Evolutionary conservation across 2,113 vertebrate genomes (phyloP).

Genomic region (Hiodon tergisus): DNA sequence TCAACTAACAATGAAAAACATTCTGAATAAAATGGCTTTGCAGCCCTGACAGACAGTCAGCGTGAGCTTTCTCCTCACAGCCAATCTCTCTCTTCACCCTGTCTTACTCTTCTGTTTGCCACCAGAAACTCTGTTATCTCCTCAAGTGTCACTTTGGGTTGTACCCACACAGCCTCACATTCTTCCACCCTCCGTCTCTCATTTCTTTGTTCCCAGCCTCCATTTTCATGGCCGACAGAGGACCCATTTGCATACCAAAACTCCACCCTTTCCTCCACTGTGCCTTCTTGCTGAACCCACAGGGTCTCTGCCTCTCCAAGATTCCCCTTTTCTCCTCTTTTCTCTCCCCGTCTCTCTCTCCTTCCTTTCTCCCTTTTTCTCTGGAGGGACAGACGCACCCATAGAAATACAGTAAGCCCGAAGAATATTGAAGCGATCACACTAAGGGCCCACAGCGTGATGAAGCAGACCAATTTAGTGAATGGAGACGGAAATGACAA

Average conservation of each 20-base stretch:
- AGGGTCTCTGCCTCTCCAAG: conserved; percentile 18
- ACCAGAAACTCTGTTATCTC: conserved; percentile 42
- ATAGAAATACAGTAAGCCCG: conserved; percentile 41
- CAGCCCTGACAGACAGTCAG: not conserved
- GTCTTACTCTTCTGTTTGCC: conserved; percentile 8
- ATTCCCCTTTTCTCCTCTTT: not conserved
- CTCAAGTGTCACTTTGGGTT: conserved; percentile 37
- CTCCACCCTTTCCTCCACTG: conserved; percentile 39
- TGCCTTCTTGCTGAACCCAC: conserved; percentile 29
- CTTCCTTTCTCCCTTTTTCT: conserved; percentile 6
- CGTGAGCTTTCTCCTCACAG: not conserved
- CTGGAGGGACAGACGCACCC: conserved; percentile 33
- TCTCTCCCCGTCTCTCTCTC: not conserved
- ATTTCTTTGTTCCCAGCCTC: not conserved
- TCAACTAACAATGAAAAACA: too few relatives aligned
- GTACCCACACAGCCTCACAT: conserved; percentile 19
- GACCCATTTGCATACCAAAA: conserved; percentile 43
- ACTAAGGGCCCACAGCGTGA: conserved; percentile 36
- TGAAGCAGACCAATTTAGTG: conserved; percentile 33
- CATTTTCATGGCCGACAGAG: conserved; percentile 16
- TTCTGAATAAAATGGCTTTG: too few relatives aligned
- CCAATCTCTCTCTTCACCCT: not conserved
- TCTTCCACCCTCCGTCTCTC: conserved; percentile 9
- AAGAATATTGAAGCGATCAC: conserved; percentile 39
- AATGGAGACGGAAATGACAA: not conserved